Base-by-base conservation (phyloP, 1,140 invertebrate species). In the Drosophila elegans region DNA sequence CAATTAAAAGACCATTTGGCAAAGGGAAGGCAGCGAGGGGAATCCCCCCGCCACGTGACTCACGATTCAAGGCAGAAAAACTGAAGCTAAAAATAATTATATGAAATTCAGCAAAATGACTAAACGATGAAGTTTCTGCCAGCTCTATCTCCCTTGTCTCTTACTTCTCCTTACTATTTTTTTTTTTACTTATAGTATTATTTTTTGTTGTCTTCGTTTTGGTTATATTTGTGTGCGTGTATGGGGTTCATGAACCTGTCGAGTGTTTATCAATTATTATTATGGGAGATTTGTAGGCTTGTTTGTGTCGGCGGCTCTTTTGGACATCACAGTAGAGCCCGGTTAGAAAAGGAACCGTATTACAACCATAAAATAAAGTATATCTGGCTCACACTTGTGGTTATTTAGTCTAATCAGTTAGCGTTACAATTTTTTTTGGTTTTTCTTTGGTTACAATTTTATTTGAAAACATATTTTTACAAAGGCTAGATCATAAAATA, bases 241-340 rank as follows among this genome's bases (percentile, higher is more conserved):
- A 36, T 41, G 42, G 51, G 55, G 77, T 78, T 79, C 75, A 78
- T 67, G 75, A 79, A 79, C 77, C 77, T 79, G 63, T 63, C 34
- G 54, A 79, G 75, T 73, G 75, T 66, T 79, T 79, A 67, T 59
- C 68, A 78, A 78, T 79, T 79, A 60, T 78, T 44, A 66, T 73
- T 59, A 67, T 61, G 51, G 66, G 44, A 45, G 44, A 59, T 55
- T 66, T 57, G 42, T 49, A 59, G 45, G 59, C 59, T 64, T 51
- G n/a, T 52, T 68, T 64, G 64, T 68, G 45, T 44, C 45, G 45
- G 59, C 59, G 45, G 46, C 16, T 60, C 41, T 60, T n/a, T n/a
- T n/a, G n/a, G n/a, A n/a, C n/a, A n/a, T 60, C 29, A 67, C 64
- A 67, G 64, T 64, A 60, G 21, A 64, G 29, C 4, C 29, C 42